Percentiles rank a stretch among this genome's conserved stretches.
Evolutionary conservation across 2,888 invertebrate species (phyloP).

Genomic region (Eretmocerus hayati): DNA sequence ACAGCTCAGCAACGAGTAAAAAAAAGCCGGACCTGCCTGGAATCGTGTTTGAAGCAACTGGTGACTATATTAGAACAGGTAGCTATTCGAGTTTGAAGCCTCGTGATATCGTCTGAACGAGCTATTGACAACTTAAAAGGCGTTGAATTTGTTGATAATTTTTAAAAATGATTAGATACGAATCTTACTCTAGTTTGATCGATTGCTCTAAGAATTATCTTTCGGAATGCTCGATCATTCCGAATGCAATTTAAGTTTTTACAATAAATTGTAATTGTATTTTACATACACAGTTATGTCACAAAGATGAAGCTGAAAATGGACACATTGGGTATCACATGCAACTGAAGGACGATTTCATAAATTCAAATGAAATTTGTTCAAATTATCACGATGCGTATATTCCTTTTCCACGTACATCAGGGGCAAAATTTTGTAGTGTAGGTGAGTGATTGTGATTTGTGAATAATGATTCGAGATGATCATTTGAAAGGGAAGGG

Average conservation of each 20-base stretch:
- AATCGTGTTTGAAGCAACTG: slow-evolving; percentile 74
- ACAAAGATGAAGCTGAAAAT: slow-evolving; percentile 41
- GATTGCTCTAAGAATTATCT: too few relatives aligned
- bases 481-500: too few relatives aligned
- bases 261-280: too few relatives aligned
- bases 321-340: slow-evolving; percentile 39
- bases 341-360: slow-evolving; percentile 37
- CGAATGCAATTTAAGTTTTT: too few relatives aligned
- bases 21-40: slow-evolving; percentile 78
- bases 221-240: too few relatives aligned
- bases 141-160: too few relatives aligned
- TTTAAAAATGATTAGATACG: too few relatives aligned
- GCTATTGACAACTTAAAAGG: too few relatives aligned
- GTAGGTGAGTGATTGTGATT: slow-evolving; percentile 53
- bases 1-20: slow-evolving; percentile 76
- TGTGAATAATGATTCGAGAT: slow-evolving; percentile 2
- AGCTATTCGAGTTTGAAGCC: too few relatives aligned
- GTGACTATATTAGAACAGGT: slow-evolving; percentile 58
- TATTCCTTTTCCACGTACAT: slow-evolving; percentile 90
- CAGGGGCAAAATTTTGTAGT: slow-evolving; percentile 87
- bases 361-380: slow-evolving; percentile 39
- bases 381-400: slow-evolving; percentile 60
- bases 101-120: too few relatives aligned
- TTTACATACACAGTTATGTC: slow-evolving; percentile 36
- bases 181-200: too few relatives aligned